Evolutionary conservation across 1,140 invertebrate genomes (phyloP).

Genomic region (Thereuonema tuberculata): DNA sequence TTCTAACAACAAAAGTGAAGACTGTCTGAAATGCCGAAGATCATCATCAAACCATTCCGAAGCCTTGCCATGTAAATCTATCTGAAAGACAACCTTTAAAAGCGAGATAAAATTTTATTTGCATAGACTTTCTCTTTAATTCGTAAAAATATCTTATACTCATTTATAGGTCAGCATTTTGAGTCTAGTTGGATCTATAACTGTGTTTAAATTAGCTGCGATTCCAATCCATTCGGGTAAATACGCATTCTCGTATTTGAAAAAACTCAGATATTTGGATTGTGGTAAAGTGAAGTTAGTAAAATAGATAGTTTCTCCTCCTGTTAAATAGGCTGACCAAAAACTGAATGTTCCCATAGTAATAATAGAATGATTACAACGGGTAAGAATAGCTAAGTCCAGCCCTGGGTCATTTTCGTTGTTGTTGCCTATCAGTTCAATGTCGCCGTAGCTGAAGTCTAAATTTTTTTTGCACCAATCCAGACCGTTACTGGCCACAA

Average conservation of each 20-base stretch:
- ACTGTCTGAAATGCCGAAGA: too few species aligned
- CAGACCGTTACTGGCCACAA: slow-evolving; percentile 47
- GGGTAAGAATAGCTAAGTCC: slow-evolving; percentile 47
- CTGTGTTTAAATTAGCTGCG: not conserved
- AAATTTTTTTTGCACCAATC: slow-evolving; percentile 38
- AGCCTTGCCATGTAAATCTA: too few species aligned
- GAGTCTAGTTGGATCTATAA: not conserved
- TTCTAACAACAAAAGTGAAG: too few species aligned
- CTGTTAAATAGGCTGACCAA: slow-evolving; percentile 48
- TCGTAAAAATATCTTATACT: too few species aligned
- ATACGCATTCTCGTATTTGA: not conserved
- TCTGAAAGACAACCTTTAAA: too few species aligned
- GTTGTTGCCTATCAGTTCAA: slow-evolving; percentile 38
- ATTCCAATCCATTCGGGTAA: not conserved
- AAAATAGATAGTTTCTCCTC: slow-evolving; percentile 33
- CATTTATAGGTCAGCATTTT: too few species aligned
- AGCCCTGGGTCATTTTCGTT: slow-evolving; percentile 34
- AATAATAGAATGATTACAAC: slow-evolving; percentile 51
- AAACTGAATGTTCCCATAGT: slow-evolving; percentile 55
- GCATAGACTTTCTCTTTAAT: too few species aligned
- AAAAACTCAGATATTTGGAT: not conserved
- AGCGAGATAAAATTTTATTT: too few species aligned
- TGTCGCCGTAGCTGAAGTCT: slow-evolving; percentile 25
- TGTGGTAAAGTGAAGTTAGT: not conserved
- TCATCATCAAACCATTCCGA: too few species aligned